Evolutionary conservation across 1,140 invertebrate genomes (phyloP).

Genomic region (Sitobion miscanthi): DNA sequence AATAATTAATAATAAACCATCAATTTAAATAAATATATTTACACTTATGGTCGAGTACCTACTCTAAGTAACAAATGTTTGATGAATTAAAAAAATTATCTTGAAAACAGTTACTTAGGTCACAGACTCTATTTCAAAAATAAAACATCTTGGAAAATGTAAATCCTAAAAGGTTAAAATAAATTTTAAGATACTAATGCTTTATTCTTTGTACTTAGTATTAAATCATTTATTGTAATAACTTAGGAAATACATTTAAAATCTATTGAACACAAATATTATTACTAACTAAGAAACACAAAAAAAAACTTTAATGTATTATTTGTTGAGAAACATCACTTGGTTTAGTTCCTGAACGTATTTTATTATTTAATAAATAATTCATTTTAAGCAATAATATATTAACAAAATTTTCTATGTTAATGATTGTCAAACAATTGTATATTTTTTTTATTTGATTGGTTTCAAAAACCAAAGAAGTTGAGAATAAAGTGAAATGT

Average conservation of each 20-base stretch:
- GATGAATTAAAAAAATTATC: neutral
- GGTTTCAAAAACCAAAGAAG: neutral
- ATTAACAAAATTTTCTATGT: neutral
- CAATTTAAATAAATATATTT: neutral
- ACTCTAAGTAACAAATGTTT: neutral
- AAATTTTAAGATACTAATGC: neutral
- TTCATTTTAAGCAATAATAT: neutral
- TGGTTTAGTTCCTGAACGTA: slow-evolving; percentile 21
- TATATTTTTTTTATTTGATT: slow-evolving; percentile 12
- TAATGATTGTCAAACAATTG: slow-evolving; percentile 6
- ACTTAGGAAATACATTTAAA: neutral
- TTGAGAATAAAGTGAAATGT: neutral
- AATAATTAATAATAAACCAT: neutral
- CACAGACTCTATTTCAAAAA: no score
- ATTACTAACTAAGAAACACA: neutral
- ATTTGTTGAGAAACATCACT: neutral
- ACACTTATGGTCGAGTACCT: neutral
- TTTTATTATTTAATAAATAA: neutral
- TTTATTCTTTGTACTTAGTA: neutral
- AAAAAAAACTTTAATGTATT: neutral
- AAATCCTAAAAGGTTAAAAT: neutral
- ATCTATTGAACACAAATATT: neutral
- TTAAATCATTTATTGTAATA: neutral
- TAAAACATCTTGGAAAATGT: neutral
- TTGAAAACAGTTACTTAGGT: neutral